Conservation (phyloP, 1,140 invertebrate genomes). For the Saccostrea cuccullata region DNA sequence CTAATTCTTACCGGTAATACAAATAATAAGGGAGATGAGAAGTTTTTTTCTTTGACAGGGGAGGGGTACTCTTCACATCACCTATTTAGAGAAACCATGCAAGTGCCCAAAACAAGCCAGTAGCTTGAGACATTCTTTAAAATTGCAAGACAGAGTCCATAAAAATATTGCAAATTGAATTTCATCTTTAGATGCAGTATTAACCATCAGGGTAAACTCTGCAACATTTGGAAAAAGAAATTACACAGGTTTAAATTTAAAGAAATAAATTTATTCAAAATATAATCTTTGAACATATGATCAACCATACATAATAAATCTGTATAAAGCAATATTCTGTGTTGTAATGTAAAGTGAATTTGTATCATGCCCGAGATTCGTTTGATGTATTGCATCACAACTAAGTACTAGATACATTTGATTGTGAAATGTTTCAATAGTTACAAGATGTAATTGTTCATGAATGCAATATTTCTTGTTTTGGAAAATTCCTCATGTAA, state of each 20-base stretch:
- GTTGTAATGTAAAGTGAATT: neutral
- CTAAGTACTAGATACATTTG: neutral
- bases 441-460: neutral
- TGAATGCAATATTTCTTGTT: neutral
- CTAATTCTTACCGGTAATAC: too few species aligned
- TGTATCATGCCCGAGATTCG: neutral
- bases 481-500: neutral
- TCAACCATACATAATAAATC: neutral
- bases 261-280: slow-evolving; percentile 34
- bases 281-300: slow-evolving; percentile 30
- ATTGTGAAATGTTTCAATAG: neutral
- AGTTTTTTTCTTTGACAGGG: too few species aligned
- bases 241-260: neutral
- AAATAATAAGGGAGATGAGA: too few species aligned
- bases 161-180: too few species aligned
- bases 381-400: neutral
- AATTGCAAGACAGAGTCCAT: too few species aligned
- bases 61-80: too few species aligned
- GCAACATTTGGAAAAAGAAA: too few species aligned
- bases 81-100: too few species aligned
- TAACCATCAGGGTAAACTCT: too few species aligned
- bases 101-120: too few species aligned
- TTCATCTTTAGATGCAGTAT: too few species aligned
- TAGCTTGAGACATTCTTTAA: too few species aligned
- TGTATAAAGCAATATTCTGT: neutral